Conservation (phyloP, 1,140 invertebrate genomes). For the Chelonus insularis region DNA sequence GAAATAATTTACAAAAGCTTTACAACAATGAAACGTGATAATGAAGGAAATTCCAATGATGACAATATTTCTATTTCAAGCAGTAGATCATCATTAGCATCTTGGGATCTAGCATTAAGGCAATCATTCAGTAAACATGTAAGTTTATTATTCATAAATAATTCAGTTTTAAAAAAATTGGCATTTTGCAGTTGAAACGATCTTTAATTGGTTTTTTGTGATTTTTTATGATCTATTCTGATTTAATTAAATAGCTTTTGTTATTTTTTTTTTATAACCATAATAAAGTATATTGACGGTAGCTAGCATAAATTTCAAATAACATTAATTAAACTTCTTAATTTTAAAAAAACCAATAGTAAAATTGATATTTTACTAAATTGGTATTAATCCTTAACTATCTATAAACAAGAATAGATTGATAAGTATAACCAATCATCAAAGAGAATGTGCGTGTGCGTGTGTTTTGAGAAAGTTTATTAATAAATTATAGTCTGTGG, state of each 20-base stretch:
- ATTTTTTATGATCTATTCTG: constrained; percentile 2
- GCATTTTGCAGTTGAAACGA: background rate
- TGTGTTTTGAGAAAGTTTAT: constrained; percentile 8
- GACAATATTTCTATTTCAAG: constrained; percentile 63
- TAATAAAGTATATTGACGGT: too few relatives aligned
- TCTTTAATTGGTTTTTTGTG: constrained; percentile 1
- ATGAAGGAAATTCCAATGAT: constrained; percentile 54
- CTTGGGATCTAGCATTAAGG: constrained; percentile 61
- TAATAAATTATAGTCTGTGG: constrained; percentile 56
- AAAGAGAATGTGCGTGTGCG: too few relatives aligned
- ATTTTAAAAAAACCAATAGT: too few relatives aligned
- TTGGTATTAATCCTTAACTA: too few relatives aligned
- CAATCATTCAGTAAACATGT: constrained; percentile 59
- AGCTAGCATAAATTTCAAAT: too few relatives aligned
- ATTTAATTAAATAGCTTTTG: constrained; percentile 12
- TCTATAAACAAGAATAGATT: too few relatives aligned
- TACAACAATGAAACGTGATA: constrained; percentile 58
- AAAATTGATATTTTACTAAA: too few relatives aligned
- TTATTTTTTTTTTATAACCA: too few relatives aligned
- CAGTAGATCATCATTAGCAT: constrained; percentile 67
- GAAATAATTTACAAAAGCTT: constrained; percentile 59
- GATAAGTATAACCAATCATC: too few relatives aligned
- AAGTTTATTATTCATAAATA: constrained; percentile 34
- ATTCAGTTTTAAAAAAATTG: background rate
- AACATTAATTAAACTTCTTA: too few relatives aligned